Percentiles rank a stretch among this genome's conserved stretches.
phyloP scores from a whole-genome alignment of 2,888 invertebrate species.

The Selenia dentaria region DNA sequence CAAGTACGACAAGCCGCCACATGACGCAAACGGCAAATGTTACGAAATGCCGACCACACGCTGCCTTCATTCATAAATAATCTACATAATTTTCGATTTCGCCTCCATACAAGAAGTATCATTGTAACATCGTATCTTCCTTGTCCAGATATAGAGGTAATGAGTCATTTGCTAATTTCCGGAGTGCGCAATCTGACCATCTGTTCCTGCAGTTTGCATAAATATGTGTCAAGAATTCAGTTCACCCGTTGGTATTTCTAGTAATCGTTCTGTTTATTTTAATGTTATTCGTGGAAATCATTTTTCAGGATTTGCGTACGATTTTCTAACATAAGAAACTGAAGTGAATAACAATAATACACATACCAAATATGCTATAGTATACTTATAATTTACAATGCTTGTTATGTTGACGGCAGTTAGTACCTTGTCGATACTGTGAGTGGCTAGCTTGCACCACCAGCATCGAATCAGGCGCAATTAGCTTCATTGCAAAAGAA shows the following conservation, averaged over 20 bases:
- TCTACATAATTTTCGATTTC: constrained; percentile 18
- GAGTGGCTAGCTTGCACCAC: no score
- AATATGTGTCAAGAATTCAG: constrained; percentile 52
- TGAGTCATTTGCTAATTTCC: constrained; percentile 71
- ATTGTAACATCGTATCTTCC: constrained; percentile 56
- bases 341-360: no score
- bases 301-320: constrained; percentile 4
- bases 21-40: background rate
- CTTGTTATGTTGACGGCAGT: no score
- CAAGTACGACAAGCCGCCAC: background rate
- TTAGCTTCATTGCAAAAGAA: no score
- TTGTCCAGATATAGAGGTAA: constrained; percentile 65
- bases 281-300: constrained; percentile 18
- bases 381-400: no score
- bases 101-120: constrained; percentile 26
- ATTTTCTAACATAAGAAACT: no score
- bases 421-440: no score
- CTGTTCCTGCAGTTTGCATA: constrained; percentile 69
- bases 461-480: no score
- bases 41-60: background rate
- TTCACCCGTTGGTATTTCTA: constrained; percentile 41
- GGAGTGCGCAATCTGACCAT: constrained; percentile 69
- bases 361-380: no score
- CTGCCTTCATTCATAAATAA: background rate
- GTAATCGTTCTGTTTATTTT: constrained; percentile 29